Percentiles rank a stretch among this genome's conserved stretches.
phyloP scores from a whole-genome alignment of 2,888 invertebrate genomes.

The Drosophila prolongata region DNA sequence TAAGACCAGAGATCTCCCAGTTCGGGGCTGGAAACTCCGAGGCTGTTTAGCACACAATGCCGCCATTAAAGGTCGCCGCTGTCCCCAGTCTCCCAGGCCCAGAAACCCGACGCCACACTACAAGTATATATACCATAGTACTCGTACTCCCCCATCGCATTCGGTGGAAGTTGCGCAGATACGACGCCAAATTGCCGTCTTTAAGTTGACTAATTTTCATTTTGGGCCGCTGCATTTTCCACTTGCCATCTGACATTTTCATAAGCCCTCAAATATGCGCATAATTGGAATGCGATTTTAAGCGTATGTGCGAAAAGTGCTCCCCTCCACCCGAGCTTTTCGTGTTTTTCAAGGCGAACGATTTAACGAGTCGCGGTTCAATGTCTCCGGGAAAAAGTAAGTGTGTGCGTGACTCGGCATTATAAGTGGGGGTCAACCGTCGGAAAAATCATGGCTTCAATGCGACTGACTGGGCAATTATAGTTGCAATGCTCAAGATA shows the following conservation, averaged over 20 bases:
- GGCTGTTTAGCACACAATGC: slow-evolving; percentile 82
- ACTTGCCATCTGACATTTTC: slow-evolving; percentile 27
- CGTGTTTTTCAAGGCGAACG: slow-evolving; percentile 28
- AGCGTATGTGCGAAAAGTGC: slow-evolving; percentile 62
- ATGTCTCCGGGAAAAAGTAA: slow-evolving; percentile 16
- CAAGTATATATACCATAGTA: slow-evolving; percentile 3
- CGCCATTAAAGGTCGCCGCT: slow-evolving; percentile 72
- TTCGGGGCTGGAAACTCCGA: slow-evolving; percentile 37
- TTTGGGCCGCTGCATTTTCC: slow-evolving; percentile 55
- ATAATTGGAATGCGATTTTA: slow-evolving; percentile 44
- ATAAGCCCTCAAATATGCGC: slow-evolving; percentile 51
- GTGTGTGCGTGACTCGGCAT: slow-evolving; percentile 36
- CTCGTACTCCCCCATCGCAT: slow-evolving; percentile 2
- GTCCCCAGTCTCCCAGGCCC: slow-evolving; percentile 46
- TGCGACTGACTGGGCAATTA: slow-evolving; percentile 29
- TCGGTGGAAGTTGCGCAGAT: slow-evolving; percentile 19
- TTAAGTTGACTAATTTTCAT: slow-evolving; percentile 69
- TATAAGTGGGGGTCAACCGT: slow-evolving; percentile 14
- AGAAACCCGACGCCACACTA: background rate
- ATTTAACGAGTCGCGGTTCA: slow-evolving; percentile 21
- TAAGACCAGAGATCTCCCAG: slow-evolving; percentile 12
- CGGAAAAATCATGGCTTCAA: slow-evolving; percentile 12
- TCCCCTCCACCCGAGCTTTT: slow-evolving; percentile 4
- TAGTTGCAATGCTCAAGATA: slow-evolving; percentile 4
- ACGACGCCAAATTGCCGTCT: slow-evolving; percentile 48